A percentile compares a stretch with the other conserved stretches of the same genome.
phyloP scores from a whole-genome alignment of 1,140 invertebrate species.

The Magallana ariakensis region DNA sequence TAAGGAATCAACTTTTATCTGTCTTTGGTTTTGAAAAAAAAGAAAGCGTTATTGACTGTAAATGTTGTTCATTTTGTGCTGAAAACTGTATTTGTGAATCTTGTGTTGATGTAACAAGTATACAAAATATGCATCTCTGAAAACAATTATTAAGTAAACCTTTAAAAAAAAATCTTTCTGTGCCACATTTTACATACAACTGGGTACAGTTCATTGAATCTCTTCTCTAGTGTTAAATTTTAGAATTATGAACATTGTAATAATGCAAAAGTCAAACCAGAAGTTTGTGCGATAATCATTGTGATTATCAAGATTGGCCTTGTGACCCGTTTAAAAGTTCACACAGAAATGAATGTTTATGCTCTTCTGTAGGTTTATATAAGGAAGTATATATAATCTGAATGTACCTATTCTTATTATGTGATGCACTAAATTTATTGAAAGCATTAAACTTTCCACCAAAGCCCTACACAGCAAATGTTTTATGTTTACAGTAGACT shows the following conservation, averaged over 20 bases:
- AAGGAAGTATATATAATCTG: no score
- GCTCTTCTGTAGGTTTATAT: no score
- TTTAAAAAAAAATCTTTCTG: neutral
- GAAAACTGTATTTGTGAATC: slow-evolving; percentile 28
- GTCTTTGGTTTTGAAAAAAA: slow-evolving; percentile 43
- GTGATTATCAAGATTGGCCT: no score
- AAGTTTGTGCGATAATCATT: no score
- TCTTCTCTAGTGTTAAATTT: neutral
- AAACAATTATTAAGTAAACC: neutral
- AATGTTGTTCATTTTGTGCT: slow-evolving; percentile 43
- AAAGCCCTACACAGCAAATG: no score
- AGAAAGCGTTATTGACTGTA: slow-evolving; percentile 6
- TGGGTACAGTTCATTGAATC: slow-evolving; percentile 42
- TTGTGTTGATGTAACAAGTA: slow-evolving; percentile 26
- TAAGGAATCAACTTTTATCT: slow-evolving; percentile 33
- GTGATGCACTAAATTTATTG: no score
- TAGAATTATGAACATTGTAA: neutral
- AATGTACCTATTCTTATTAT: no score
- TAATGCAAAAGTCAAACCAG: no score
- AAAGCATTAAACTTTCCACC: no score
- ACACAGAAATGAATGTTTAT: no score
- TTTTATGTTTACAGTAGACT: no score
- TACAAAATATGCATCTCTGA: slow-evolving; percentile 21
- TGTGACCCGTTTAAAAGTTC: no score
- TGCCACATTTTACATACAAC: slow-evolving; percentile 48